Conservation (phyloP, 1,140 invertebrate genomes). For the Oreohelix idahoensis region DNA sequence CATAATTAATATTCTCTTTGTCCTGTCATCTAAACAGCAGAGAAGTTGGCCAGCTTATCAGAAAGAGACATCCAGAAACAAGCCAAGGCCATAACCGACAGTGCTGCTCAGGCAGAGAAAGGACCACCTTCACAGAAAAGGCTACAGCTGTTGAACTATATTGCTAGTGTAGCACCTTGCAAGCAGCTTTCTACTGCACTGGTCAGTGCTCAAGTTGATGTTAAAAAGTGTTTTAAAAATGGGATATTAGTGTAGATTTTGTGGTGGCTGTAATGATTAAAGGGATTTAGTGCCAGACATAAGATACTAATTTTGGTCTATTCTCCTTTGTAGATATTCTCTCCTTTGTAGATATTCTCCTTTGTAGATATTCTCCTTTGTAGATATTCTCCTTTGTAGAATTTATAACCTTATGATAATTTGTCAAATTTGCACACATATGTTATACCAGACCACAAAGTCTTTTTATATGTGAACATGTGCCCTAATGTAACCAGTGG, state of each 20-base stretch:
- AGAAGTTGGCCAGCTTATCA: slow-evolving; percentile 64
- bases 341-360: no score
- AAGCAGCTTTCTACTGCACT: slow-evolving; percentile 52
- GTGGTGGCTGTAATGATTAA: no score
- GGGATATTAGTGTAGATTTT: neutral
- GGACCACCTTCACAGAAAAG: slow-evolving; percentile 71
- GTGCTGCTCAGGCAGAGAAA: slow-evolving; percentile 62
- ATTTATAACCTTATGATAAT: no score
- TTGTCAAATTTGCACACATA: no score
- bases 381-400: no score
- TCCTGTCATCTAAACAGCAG: slow-evolving; percentile 46
- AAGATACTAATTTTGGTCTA: no score
- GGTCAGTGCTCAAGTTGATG: slow-evolving; percentile 23
- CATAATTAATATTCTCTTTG: neutral
- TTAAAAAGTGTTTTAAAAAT: neutral
- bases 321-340: no score
- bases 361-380: no score
- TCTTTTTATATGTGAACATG: no score
- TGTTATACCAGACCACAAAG: no score
- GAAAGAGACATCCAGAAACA: slow-evolving; percentile 68
- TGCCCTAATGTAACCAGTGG: no score
- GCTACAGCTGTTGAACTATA: slow-evolving; percentile 70
- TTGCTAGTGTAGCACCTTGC: slow-evolving; percentile 58
- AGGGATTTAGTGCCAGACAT: no score
- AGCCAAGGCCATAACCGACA: slow-evolving; percentile 62